Base-by-base conservation (phyloP, 1,140 invertebrate genomes). In the Euwallacea similis region DNA sequence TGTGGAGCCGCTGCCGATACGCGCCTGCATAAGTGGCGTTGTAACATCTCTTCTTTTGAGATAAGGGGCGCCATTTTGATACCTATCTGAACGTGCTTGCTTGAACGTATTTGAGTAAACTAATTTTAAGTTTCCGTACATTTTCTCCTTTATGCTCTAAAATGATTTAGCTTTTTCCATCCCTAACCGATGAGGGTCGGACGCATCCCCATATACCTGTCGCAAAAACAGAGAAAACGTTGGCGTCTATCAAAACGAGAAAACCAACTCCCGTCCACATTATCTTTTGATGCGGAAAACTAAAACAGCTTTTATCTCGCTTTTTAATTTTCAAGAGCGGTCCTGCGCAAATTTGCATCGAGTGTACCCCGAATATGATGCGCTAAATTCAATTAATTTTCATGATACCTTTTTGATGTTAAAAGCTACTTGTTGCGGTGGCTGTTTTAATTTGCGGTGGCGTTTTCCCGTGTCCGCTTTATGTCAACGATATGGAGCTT, bases 261-360 rank as follows among this genome's bases (percentile, higher is more conserved):
- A 33, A 33, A 33, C 21, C 21, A 33, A 33, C 21, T 13, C 13
- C 15, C 8, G 61, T 63, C 13, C 41, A 63, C 43, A 63, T 63
- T 47, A 63, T 63, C 61, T 50, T 63, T 63, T 63, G 61, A 63
- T 50, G 61, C 61, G 61, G 61, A 63, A 63, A 63, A 63, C 61
- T 47, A 63, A 63, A 63, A 63, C 61, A 15, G 61, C 61, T 63
- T 63, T 63, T 63, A 63, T 63, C 61, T 63, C 61, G 44, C 61
- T 63, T 63, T 61, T 63, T 63, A 63, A 63, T 63, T 63, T 63
- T 63, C 61, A 63, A 63, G 61, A 63, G 61, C 9, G 16, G 61
- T 63, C 61, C 61, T 44, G 61, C 16, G 42, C 43, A 63, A 63
- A 63, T 63, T 63, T 63, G 61, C 61, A 63, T 63, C 61, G 61